Base-by-base conservation (phyloP, 2,888 invertebrate species). In the Magallana nippona region DNA sequence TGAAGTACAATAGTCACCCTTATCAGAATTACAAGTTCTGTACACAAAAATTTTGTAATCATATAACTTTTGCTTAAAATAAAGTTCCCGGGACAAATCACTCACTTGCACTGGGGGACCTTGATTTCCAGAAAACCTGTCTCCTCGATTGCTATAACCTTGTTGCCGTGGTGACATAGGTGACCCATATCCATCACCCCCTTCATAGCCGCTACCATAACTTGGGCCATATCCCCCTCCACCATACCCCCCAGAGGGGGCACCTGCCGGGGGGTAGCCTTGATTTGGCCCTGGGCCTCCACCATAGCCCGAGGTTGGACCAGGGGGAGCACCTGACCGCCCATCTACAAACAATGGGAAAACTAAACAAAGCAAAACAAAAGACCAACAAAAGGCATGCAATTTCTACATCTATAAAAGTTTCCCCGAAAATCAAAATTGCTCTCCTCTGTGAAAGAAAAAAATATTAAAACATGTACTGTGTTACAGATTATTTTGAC, bases 221-320 rank as follows among this genome's bases (percentile, higher is more conserved):
- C 55, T 55, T 2, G 82, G 19, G 60, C 71, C 81, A 57, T 57
- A 82, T 55, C 82, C 83, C 32, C 84, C 85, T 15, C 82, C 83
- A 15, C 88, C 86, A 83, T 87, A 88, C 13, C 87, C 87, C 22
- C 82, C 82, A 8, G 44, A 19, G 17, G 82, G 60, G 32, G 44
- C 44, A 8, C 63, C 79, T n/a, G 60, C 44, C 19, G 77, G 84
- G n/a, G 87, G 85, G 58, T 87, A 87, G 13, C 85, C 85, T 32
- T 82, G 82, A n/a, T 56, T 71, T 57, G 60, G 81, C 3, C 79
- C 81, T 63, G 77, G 57, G 22, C 82, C 82, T 32, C 78, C 57
- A 32, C 71, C 71, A 19, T 78, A 57, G 56, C 81, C 80, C 83
- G 83, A 11, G 58, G 82, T 19, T 2, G 71, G 71, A 79, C 55